A percentile compares a stretch with the other conserved stretches of the same genome.
phyloP scores from a whole-genome alignment of 2,797 vertebrate species.

The Hemibagrus guttatus region DNA sequence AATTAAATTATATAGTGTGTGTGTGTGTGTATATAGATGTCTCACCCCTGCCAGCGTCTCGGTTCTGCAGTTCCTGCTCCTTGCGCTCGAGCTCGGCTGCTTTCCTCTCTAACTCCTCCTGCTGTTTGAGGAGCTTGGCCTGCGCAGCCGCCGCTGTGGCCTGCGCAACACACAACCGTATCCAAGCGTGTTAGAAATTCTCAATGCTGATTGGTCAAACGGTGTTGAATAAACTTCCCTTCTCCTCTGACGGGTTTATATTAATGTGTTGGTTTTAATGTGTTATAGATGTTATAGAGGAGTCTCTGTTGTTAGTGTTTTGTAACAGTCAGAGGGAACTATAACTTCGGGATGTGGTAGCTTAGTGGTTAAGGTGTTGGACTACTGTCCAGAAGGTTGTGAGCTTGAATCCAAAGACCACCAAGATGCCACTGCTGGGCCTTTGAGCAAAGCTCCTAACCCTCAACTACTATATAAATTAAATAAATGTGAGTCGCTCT shows the following conservation, averaged over 20 bases:
- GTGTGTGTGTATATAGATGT: not conserved
- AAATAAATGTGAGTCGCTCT: no score
- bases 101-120: slow-evolving; percentile 93
- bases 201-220: not conserved
- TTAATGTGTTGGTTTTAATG: not conserved
- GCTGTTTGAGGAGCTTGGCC: slow-evolving; percentile 88
- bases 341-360: not conserved
- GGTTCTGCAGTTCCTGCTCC: slow-evolving; percentile 85
- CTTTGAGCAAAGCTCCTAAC: no score
- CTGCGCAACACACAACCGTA: slow-evolving; percentile 62
- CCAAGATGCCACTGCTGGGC: no score
- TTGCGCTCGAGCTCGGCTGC: slow-evolving; percentile 93
- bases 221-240: not conserved
- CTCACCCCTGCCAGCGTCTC: slow-evolving; percentile 66
- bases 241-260: not conserved
- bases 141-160: slow-evolving; percentile 84
- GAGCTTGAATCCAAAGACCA: no score
- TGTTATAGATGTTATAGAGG: not conserved
- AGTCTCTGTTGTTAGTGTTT: not conserved
- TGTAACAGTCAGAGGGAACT: not conserved
- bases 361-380: no score
- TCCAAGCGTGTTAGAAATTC: not conserved
- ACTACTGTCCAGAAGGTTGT: no score
- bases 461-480: no score
- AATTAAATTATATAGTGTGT: not conserved